Percentiles rank a stretch among this genome's conserved stretches.
phyloP scores from a whole-genome alignment of 2,113 vertebrate species.

The Crotalus helleri region DNA sequence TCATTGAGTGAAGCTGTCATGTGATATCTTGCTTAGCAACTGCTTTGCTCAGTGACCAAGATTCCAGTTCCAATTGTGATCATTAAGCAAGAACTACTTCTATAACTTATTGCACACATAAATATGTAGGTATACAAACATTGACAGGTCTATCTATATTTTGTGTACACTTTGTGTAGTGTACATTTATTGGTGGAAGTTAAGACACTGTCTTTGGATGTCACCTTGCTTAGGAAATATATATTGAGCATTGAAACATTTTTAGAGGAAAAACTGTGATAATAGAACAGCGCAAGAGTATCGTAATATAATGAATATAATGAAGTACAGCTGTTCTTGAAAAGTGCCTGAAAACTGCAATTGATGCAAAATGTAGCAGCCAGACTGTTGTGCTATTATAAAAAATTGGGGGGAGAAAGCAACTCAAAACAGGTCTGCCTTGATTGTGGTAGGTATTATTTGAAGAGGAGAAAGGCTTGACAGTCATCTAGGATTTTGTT shows the following conservation, averaged over 20 bases:
- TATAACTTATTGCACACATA: neutral
- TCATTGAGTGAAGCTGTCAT: neutral
- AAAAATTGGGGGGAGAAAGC: neutral
- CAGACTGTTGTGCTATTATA: neutral
- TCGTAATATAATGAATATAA: accelerated
- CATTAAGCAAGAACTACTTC: no score
- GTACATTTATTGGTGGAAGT: neutral
- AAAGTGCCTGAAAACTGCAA: neutral
- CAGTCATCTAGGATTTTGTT: neutral
- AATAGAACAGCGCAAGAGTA: neutral
- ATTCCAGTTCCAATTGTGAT: no score
- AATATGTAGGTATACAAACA: neutral
- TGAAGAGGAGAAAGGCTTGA: neutral
- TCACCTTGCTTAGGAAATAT: neutral
- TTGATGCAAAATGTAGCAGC: neutral
- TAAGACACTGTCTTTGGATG: neutral
- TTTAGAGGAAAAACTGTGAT: neutral
- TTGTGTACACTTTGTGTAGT: neutral
- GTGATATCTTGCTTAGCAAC: neutral
- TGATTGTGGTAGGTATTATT: neutral
- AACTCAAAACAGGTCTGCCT: neutral
- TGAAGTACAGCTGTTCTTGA: accelerated
- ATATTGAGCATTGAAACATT: neutral
- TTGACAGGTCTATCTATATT: neutral
- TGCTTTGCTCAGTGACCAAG: no score